Evolutionary conservation across 1,140 invertebrate species (phyloP).

Genomic region (Tribolium castaneum): DNA sequence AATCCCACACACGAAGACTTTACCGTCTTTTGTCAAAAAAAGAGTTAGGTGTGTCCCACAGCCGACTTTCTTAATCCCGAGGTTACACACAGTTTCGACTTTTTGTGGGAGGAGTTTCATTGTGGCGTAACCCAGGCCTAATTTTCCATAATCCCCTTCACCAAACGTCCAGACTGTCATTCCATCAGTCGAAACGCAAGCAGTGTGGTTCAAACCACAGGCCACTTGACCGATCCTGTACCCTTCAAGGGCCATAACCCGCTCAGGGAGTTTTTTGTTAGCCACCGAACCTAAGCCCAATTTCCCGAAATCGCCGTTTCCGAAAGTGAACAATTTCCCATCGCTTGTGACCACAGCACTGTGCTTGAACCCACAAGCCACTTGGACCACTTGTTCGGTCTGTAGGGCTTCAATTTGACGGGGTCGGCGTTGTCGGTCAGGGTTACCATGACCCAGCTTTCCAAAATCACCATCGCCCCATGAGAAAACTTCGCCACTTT

Average conservation of each 20-base stretch:
- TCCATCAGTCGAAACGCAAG: constrained; percentile 71
- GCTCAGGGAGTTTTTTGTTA: constrained; percentile 74
- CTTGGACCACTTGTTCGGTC: constrained; percentile 72
- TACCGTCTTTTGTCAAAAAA: constrained; percentile 72
- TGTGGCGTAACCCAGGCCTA: constrained; percentile 71
- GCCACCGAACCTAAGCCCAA: constrained; percentile 72
- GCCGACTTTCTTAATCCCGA: constrained; percentile 71
- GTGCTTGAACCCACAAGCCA: constrained; percentile 77
- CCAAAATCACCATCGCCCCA: constrained; percentile 93
- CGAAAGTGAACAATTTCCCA: constrained; percentile 76
- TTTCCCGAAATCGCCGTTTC: constrained; percentile 76
- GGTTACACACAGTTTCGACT: constrained; percentile 69
- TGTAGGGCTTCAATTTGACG: constrained; percentile 75
- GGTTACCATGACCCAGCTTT: constrained; percentile 77
- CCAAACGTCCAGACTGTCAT: constrained; percentile 75
- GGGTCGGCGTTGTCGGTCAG: constrained; percentile 73
- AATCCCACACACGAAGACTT: constrained; percentile 73
- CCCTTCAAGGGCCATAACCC: constrained; percentile 66
- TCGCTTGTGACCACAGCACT: constrained; percentile 74
- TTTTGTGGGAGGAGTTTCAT: constrained; percentile 69
- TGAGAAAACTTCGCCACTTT: constrained; percentile 89
- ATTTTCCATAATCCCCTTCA: constrained; percentile 76
- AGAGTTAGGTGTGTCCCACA: constrained; percentile 76
- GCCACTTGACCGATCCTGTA: constrained; percentile 65
- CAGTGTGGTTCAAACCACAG: constrained; percentile 75